Evolutionary conservation across 2,113 vertebrate species (phyloP), one percentile per base, ranked within the genome.

Genomic region (Apteryx owenii): DNA sequence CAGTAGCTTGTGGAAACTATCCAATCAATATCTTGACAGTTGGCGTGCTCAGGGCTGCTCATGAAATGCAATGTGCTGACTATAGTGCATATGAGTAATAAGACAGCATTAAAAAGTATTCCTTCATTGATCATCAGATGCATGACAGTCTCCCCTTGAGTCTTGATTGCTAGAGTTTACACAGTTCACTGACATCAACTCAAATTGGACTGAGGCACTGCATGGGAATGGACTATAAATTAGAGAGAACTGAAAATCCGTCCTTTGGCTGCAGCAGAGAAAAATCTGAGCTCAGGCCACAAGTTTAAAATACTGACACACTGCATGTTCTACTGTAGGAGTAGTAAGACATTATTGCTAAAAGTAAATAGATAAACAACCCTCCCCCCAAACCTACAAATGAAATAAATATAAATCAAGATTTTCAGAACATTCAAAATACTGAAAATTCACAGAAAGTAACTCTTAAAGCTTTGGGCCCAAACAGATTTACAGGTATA

Each of bases 1-100:
- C 56, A 94, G 96, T 69, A 97, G 95, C 89, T 93, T 86, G 94
- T 87, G 81, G 92, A 95, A 96, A 95, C 56, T 29, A 89, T 71
- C 84, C 92, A 94, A 79, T 93, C 95, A 89, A 81, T 97, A 94
- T 87, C 95, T 93, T 94, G 94, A 96, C 93, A 97, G 90, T 58
- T 95, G 97, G 90, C 58, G 51, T 46, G 65, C 89, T 91, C 69
- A 80, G 44, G 94, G 79, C 89, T 94, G 87, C 66, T 23, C 93
- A 95, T 53, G 78, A 97, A 98, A 69, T 85, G 78, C 87, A 87
- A 60, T 56, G 79, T 94, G 85, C 82, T 97, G 91, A 93, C 54
- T 56, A 92, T 26, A 48, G 87, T 87, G 92, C 90, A 88, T 81
- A 79, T 86, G 90, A 94, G 86, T 88, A 95, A 96, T 90, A 95